Conservation (phyloP, 2,113 vertebrate genomes). For the Barbus barbus region DNA sequence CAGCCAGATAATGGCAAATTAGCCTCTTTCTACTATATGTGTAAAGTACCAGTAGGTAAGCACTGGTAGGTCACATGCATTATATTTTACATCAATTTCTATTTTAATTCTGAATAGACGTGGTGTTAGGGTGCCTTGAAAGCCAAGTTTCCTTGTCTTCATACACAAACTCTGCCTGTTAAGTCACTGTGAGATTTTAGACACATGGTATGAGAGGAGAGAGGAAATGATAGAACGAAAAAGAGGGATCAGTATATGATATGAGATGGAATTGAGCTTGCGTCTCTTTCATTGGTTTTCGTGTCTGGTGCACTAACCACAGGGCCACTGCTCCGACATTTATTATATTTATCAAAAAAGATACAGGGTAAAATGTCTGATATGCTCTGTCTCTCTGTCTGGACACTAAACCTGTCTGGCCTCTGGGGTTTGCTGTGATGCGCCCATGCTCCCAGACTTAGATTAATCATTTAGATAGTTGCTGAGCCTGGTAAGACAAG, state of each 20-base stretch:
- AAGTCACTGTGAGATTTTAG: background rate
- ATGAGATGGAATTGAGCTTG: constrained; percentile 4
- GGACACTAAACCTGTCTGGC: constrained; percentile 35
- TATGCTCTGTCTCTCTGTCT: constrained; percentile 4
- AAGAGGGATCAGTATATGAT: background rate
- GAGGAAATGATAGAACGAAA: background rate
- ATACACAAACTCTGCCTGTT: background rate
- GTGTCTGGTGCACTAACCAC: constrained; percentile 13
- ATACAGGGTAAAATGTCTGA: constrained; percentile 19
- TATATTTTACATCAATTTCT: background rate
- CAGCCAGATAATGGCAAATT: background rate
- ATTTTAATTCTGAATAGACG: background rate
- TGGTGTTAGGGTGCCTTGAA: background rate
- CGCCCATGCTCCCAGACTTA: background rate
- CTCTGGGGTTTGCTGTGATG: constrained; percentile 27
- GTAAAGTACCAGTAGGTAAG: background rate
- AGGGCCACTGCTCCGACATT: background rate
- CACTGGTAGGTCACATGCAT: background rate
- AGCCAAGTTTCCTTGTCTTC: background rate
- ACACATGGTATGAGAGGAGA: background rate
- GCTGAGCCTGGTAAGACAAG: constrained; percentile 54
- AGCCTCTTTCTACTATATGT: background rate
- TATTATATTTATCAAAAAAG: constrained; percentile 13
- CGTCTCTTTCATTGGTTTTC: background rate
- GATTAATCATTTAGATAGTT: constrained; percentile 54